These are phyloP conservation scores for Misgurnus anguillicaudatus DNA, from an alignment of 2,113 vertebrate genomes.

Conservation along the genomic window DNA sequence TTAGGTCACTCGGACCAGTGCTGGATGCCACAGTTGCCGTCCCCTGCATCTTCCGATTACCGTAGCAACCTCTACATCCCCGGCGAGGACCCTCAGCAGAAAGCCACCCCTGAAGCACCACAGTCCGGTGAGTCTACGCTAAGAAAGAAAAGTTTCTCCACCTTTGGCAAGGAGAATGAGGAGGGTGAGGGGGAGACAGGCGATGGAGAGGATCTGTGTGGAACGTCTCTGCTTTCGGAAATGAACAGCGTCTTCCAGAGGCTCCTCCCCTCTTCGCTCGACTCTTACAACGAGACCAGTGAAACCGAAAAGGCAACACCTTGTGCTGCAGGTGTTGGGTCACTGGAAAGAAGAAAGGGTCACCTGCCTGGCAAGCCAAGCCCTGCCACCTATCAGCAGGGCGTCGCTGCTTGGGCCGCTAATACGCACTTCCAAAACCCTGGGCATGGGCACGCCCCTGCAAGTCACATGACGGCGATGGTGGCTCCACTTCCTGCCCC, in stretches of 20 bases:
- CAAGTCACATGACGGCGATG: conserved; percentile 74
- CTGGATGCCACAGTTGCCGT: conserved; percentile 93
- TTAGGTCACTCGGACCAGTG: conserved; percentile 97
- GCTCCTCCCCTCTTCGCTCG: conserved; percentile 86
- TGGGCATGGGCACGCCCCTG: conserved; percentile 75
- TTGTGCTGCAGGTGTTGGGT: conserved; percentile 69
- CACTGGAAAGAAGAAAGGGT: conserved; percentile 87
- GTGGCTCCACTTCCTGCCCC: conserved; percentile 66
- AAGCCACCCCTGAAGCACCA: conserved; percentile 69
- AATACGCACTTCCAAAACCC: conserved; percentile 96
- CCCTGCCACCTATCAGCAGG: conserved; percentile 82
- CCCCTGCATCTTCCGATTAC: conserved; percentile 86
- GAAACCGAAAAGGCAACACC: conserved; percentile 75
- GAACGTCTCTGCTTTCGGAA: conserved; percentile 87
- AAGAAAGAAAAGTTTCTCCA: conserved; percentile 94
- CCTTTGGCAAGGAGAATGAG: conserved; percentile 85
- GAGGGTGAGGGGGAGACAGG: conserved; percentile 55
- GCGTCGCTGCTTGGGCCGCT: conserved; percentile 94
- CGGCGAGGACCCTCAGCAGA: conserved; percentile 81
- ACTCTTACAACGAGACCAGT: conserved; percentile 79
- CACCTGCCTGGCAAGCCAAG: conserved; percentile 82
- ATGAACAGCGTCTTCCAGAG: conserved; percentile 98
- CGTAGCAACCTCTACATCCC: conserved; percentile 96
- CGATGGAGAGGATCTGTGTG: conserved; percentile 72
- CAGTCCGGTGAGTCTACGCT: conserved; percentile 71